Evolutionary conservation across 1,140 invertebrate genomes (phyloP).

Genomic region (Drosophila asahinai): DNA sequence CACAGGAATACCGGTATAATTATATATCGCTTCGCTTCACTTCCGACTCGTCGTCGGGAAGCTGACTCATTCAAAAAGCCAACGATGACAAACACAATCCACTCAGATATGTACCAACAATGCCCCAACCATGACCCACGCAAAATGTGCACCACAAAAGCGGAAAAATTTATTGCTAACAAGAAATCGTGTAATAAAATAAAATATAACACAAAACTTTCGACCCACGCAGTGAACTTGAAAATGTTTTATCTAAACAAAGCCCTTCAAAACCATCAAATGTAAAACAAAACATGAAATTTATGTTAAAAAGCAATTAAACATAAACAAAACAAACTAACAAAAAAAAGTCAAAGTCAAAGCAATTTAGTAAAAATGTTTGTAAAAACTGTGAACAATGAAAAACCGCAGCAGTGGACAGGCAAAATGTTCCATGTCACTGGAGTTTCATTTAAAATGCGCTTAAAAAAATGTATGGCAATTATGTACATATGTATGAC

Average conservation of each 20-base stretch:
- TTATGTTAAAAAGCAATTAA: conserved; percentile 57
- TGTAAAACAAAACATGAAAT: conserved; percentile 35
- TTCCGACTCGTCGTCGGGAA: conserved; percentile 58
- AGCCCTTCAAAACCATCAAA: conserved; percentile 32
- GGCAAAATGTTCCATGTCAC: conserved; percentile 55
- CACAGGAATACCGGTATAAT: conserved; percentile 30
- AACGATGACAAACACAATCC: conserved; percentile 64
- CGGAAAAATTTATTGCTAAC: conserved; percentile 9
- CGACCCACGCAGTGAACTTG: conserved; percentile 72
- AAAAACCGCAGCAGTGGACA: conserved; percentile 52
- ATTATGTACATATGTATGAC: too few species aligned
- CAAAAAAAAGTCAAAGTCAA: conserved; percentile 53
- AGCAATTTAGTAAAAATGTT: conserved; percentile 46
- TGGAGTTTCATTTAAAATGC: conserved; percentile 29
- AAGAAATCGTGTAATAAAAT: conserved; percentile 26
- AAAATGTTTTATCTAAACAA: conserved; percentile 69
- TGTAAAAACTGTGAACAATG: conserved; percentile 52
- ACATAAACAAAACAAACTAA: conserved; percentile 28
- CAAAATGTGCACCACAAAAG: conserved; percentile 49
- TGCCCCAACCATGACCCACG: conserved; percentile 73
- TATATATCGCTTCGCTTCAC: conserved; percentile 32
- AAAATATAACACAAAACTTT: conserved; percentile 38
- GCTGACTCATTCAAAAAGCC: conserved; percentile 58
- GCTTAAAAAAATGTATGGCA: conserved; percentile 5
- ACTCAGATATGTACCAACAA: conserved; percentile 37